Percentiles rank a stretch among this genome's conserved stretches.
Conservation (phyloP, 2,888 invertebrate genomes). For the Hipparchia semele region DNA sequence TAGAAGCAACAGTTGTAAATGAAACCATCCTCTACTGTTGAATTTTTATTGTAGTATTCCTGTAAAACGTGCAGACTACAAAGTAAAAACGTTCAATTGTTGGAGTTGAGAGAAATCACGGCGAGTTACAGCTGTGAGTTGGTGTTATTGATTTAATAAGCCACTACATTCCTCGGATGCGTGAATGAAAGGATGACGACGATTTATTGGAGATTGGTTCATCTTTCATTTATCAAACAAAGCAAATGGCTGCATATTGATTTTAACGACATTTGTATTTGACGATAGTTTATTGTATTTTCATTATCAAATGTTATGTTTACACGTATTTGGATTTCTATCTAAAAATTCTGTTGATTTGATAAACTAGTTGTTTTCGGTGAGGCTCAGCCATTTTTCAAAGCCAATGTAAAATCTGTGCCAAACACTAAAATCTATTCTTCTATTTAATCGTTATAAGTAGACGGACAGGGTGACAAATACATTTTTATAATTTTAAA, state of each 20-base stretch:
- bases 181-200: conserved; percentile 34
- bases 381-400: neutral
- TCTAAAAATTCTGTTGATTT: too few species aligned
- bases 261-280: neutral
- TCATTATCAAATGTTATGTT: neutral
- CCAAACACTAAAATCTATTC: too few species aligned
- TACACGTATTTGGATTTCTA: neutral
- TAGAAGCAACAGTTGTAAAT: neutral
- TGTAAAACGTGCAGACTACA: neutral
- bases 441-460: neutral
- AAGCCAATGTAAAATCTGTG: too few species aligned
- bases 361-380: neutral
- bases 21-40: neutral
- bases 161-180: conserved; percentile 25
- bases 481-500: neutral
- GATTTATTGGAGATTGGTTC: conserved; percentile 28
- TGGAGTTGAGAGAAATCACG: conserved; percentile 14
- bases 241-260: neutral
- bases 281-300: neutral
- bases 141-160: conserved; percentile 29
- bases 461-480: neutral
- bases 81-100: conserved; percentile 1
- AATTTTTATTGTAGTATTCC: neutral
- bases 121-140: conserved; percentile 5
- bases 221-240: conserved; percentile 26